These are phyloP conservation scores for Andrena bucephala DNA, from an alignment of 2,888 invertebrate species.

Conservation along the genomic window DNA sequence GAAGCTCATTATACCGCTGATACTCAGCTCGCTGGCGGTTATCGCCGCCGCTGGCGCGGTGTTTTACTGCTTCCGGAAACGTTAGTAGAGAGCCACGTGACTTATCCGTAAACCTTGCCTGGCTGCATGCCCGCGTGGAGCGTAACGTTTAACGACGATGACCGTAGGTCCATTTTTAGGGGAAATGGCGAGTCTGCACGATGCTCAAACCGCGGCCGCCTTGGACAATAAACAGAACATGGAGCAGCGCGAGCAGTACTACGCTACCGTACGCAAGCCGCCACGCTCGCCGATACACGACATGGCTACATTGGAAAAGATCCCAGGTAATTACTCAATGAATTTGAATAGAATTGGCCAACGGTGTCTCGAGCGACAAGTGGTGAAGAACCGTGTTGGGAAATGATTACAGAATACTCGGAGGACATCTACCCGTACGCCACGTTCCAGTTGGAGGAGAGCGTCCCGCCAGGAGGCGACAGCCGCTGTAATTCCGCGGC, in stretches of 20 bases:
- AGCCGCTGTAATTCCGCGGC: conserved; percentile 91
- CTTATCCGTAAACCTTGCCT: neutral
- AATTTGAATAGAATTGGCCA: neutral
- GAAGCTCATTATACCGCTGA: conserved; percentile 82
- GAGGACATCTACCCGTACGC: conserved; percentile 97
- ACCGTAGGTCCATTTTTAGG: conserved; percentile 87
- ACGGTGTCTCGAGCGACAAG: neutral
- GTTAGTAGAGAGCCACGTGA: conserved; percentile 71
- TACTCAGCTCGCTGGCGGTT: conserved; percentile 82
- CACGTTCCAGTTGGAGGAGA: conserved; percentile 92
- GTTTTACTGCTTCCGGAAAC: conserved; percentile 84
- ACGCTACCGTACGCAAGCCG: conserved; percentile 83
- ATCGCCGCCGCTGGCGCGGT: conserved; percentile 83
- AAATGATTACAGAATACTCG: conserved; percentile 90
- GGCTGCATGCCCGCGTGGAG: neutral
- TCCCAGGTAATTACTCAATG: conserved; percentile 78
- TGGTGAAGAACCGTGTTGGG: neutral
- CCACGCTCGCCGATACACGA: conserved; percentile 85
- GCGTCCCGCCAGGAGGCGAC: conserved; percentile 94
- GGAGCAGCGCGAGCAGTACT: conserved; percentile 84
- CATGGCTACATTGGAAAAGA: conserved; percentile 84
- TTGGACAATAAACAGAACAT: conserved; percentile 84
- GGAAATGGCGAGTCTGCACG: conserved; percentile 83
- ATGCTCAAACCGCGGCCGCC: conserved; percentile 83
- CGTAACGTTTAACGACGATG: conserved; percentile 44